A percentile compares a stretch with the other conserved stretches of the same genome.
These are phyloP conservation scores for Pseudobourletiella spinata DNA, from an alignment of 1,140 invertebrate species.

Conservation along the genomic window DNA sequence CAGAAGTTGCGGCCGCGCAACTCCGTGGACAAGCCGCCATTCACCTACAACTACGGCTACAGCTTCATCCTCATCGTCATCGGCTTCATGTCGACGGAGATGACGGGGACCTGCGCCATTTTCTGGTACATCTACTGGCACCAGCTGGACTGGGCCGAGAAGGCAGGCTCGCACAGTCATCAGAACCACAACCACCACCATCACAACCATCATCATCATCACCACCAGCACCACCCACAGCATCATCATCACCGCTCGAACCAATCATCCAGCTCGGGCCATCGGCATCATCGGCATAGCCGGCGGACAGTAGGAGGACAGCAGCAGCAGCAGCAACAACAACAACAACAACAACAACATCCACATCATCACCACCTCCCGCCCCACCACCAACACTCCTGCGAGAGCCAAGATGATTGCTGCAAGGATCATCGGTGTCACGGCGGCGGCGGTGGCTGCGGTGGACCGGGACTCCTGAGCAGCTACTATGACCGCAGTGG, in stretches of 20 bases:
- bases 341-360: background rate
- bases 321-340: background rate
- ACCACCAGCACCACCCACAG: background rate
- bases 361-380: background rate
- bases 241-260: background rate
- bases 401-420: background rate
- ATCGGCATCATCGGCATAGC: slow-evolving; percentile 2
- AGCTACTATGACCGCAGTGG: slow-evolving; percentile 1
- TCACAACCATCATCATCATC: background rate
- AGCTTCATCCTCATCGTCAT: slow-evolving; percentile 71
- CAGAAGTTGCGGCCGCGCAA: slow-evolving; percentile 71
- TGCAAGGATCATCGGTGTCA: background rate
- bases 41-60: slow-evolving; percentile 74
- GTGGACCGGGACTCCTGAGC: background rate
- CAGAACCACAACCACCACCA: background rate
- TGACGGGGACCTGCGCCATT: slow-evolving; percentile 73
- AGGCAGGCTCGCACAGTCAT: background rate
- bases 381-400: background rate
- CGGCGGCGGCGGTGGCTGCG: background rate
- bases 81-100: slow-evolving; percentile 70
- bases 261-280: background rate
- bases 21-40: slow-evolving; percentile 61
- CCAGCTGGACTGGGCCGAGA: slow-evolving; percentile 41
- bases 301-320: background rate
- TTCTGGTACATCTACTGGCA: slow-evolving; percentile 73